phyloP scores from a whole-genome alignment of 1,140 invertebrate genomes.

The Cyrtorhinus lividipennis region DNA sequence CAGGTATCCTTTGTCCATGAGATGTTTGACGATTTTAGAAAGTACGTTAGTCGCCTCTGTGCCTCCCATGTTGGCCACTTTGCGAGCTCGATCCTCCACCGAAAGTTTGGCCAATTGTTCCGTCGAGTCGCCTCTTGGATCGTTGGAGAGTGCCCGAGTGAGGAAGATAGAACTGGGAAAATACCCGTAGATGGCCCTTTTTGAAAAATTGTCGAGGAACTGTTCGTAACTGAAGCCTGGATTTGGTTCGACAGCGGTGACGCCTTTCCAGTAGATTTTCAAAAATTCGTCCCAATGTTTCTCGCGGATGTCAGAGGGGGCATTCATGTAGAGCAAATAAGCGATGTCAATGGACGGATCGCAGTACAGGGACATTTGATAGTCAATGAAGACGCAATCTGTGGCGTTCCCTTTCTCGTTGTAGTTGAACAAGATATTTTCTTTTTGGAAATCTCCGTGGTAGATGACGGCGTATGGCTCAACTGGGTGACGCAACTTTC shows the following conservation, averaged over 20 bases:
- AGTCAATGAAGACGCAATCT: constrained; percentile 1
- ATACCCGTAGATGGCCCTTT: not conserved
- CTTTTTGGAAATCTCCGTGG: constrained; percentile 5
- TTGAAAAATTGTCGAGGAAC: constrained; percentile 5
- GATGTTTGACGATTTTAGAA: not conserved
- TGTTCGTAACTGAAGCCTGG: constrained; percentile 7
- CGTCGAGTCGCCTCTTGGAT: not conserved
- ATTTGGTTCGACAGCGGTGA: constrained; percentile 4
- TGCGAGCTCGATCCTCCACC: not conserved
- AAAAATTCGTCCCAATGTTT: constrained; percentile 10
- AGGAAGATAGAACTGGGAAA: constrained; percentile 7
- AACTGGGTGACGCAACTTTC: not conserved
- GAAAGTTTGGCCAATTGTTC: not conserved
- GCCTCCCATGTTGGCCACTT: not conserved
- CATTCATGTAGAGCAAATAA: constrained; percentile 2
- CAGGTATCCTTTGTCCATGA: not conserved
- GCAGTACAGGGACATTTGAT: constrained; percentile 6
- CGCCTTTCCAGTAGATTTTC: constrained; percentile 11
- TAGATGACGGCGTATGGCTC: constrained; percentile 7
- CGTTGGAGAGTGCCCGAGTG: not conserved
- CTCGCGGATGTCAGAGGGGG: not conserved
- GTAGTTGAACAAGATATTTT: constrained; percentile 6
- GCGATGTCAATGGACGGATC: not conserved
- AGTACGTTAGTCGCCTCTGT: not conserved
- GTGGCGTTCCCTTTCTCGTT: not conserved